Evolutionary conservation across 2,888 invertebrate species (phyloP), one percentile per base, ranked within the genome.

Genomic region (Linnaemya vulpina): DNA sequence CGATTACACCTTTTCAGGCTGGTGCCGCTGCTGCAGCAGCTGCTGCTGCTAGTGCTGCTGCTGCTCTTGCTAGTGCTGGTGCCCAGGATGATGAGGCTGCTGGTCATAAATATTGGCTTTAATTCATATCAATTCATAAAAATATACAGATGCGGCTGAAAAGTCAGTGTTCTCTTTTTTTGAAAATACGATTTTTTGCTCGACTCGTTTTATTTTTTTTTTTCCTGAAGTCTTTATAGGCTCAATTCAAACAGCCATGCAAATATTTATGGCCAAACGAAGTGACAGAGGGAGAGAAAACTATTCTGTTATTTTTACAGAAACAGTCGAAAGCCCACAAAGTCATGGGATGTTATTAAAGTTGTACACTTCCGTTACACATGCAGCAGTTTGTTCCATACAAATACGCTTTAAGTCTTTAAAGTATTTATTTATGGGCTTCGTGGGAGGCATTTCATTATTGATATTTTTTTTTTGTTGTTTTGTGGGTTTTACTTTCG

Each of bases 371-470:
- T 51, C 22, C 22, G 15, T 7, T 40, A 53, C 40, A 62, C 49
- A 51, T 63, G 62, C 38, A 22, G 13, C 13, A 38, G 46, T 30
- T 49, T 60, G 46, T 35, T 46, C 3, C 9, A 15, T 22, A 22
- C 35, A 35, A 53, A 35, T 40, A 35, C 43, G 10, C 40, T 17
- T 25, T 25, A 35, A 43, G 46, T 58, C 17, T 38, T 13, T 53
- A 11, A 0, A 1, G 13, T 65, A 77, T 73, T 60, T 25, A 60
- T 79, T 73, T 62, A 73, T 76, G 43, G 60, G 67, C 49, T 80
- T 68, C 74, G 81, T 83, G 70, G 75, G 78, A 75, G 75, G 75
- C 70, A 71, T 62, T 75, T 82, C 75, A 85, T 84, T 81, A 68
- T 60, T 60, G 35, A 17, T 46, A 49, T 43, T 43, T 20, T 30